phyloP scores from a whole-genome alignment of 2,797 vertebrate species.

The Amblyopsis hoosieri region DNA sequence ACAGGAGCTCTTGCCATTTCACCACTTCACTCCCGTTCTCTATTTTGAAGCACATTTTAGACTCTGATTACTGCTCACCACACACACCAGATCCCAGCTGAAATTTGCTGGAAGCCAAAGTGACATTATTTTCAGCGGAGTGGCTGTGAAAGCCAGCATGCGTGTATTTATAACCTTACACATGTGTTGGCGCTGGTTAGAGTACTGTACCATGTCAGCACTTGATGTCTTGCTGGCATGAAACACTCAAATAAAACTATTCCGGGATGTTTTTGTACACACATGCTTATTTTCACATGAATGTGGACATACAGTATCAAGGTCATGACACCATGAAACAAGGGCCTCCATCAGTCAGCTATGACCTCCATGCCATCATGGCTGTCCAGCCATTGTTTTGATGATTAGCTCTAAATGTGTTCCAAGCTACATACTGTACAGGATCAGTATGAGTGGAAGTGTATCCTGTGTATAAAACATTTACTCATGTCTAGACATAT shows the following conservation, averaged over 20 bases:
- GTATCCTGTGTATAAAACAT: too few species aligned
- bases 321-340: not conserved
- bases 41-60: slow-evolving; percentile 74
- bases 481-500: too few species aligned
- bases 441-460: too few species aligned
- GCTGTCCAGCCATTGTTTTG: not conserved
- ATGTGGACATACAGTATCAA: not conserved
- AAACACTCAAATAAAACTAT: not conserved
- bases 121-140: slow-evolving; percentile 36
- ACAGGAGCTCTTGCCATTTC: slow-evolving; percentile 28
- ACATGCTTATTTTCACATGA: not conserved
- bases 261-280: not conserved
- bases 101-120: slow-evolving; percentile 49
- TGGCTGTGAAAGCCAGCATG: slow-evolving; percentile 34
- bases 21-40: slow-evolving; percentile 58
- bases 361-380: not conserved
- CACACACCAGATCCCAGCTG: slow-evolving; percentile 67
- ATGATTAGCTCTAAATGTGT: not conserved
- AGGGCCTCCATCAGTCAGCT: not conserved
- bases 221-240: slow-evolving; percentile 5
- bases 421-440: not conserved
- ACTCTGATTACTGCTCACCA: slow-evolving; percentile 75
- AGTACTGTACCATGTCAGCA: slow-evolving; percentile 8
- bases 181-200: slow-evolving; percentile 18
- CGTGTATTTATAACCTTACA: not conserved